Percentiles rank a stretch among this genome's conserved stretches.
Evolutionary conservation across 2,797 vertebrate species (phyloP).

Genomic region (Emydoidea blandingii): DNA sequence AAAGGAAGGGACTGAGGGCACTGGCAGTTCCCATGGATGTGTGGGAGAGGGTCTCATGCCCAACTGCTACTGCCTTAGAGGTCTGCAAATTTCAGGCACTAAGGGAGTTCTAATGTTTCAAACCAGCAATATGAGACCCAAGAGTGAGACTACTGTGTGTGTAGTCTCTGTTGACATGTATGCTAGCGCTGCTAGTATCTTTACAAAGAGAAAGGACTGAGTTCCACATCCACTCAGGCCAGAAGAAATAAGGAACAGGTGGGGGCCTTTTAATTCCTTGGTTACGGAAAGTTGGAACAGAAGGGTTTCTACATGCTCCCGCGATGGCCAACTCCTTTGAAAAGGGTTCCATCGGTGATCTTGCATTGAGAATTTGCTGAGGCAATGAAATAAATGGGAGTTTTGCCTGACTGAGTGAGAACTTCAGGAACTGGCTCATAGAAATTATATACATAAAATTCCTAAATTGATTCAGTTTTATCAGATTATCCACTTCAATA

Average conservation of each 20-base stretch:
- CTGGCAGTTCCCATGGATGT: background rate
- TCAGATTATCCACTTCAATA: background rate
- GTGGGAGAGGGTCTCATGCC: fast-evolving
- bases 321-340: too few relatives aligned
- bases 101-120: background rate
- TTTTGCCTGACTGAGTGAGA: background rate
- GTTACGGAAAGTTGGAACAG: background rate
- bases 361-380: background rate
- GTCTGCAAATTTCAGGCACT: fast-evolving
- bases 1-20: background rate
- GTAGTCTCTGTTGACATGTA: background rate
- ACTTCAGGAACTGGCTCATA: background rate
- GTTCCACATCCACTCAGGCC: background rate
- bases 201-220: background rate
- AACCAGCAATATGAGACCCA: background rate
- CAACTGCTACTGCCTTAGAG: background rate
- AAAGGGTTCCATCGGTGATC: background rate
- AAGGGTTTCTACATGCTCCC: background rate
- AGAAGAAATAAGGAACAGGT: too few relatives aligned
- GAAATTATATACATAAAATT: background rate
- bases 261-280: too few relatives aligned
- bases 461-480: background rate
- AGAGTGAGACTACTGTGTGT: background rate
- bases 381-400: background rate
- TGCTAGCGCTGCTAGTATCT: background rate